Conservation (phyloP, 2,113 vertebrate species). For the Sterrhoptilus dennistouni region DNA sequence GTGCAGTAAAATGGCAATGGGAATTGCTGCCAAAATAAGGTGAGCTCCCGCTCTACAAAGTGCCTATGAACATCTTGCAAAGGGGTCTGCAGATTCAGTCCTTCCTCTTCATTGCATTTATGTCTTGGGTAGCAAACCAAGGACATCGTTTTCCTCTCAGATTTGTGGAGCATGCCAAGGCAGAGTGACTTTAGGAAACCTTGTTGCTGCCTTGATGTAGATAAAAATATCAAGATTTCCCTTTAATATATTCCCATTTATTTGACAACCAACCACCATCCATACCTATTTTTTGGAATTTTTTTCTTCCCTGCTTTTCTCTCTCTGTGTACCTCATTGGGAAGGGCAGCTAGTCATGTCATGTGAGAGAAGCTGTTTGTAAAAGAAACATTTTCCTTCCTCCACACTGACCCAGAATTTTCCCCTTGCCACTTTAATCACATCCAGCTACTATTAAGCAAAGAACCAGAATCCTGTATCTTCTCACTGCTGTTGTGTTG, state of each 20-base stretch:
- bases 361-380: not conserved
- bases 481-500: not conserved
- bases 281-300: not conserved
- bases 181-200: not conserved
- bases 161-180: not conserved
- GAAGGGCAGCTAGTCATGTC: not conserved
- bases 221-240: not conserved
- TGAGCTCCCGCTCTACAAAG: not conserved
- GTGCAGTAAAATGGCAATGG: not conserved
- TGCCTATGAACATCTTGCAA: not conserved
- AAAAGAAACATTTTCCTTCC: not conserved
- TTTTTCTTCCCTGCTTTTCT: not conserved
- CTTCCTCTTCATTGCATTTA: not conserved
- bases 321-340: not conserved
- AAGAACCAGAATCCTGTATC: not conserved
- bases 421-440: not conserved
- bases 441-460: not conserved
- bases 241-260: not conserved
- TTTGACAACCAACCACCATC: not conserved
- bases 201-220: not conserved
- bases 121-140: not conserved
- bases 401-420: not conserved
- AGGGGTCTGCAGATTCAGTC: not conserved
- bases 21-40: not conserved
- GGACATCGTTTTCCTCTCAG: not conserved